Conservation (phyloP, 2,113 vertebrate species). For the Poeciliopsis prolifica region DNA sequence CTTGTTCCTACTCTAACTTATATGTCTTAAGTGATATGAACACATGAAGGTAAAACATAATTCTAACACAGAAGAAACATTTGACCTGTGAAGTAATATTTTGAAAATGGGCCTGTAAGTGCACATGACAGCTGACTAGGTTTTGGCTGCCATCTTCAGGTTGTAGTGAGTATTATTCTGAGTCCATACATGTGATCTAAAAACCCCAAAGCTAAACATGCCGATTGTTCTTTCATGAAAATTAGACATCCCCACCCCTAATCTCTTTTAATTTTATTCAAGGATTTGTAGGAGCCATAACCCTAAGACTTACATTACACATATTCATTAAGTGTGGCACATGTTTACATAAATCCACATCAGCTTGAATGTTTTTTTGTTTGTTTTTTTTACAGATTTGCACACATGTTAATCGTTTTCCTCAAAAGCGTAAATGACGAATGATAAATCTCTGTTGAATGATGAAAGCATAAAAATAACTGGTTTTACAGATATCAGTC, state of each 20-base stretch:
- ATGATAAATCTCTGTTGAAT: slow-evolving; percentile 2
- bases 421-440: slow-evolving; percentile 57
- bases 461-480: slow-evolving; percentile 9
- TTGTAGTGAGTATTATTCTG: slow-evolving; percentile 41
- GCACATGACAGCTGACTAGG: slow-evolving; percentile 64
- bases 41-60: slow-evolving; percentile 54
- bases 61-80: slow-evolving; percentile 49
- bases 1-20: slow-evolving; percentile 48
- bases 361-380: slow-evolving; percentile 13
- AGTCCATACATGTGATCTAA: slow-evolving; percentile 38
- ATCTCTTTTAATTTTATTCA: slow-evolving; percentile 71
- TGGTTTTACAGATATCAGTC: slow-evolving; percentile 39
- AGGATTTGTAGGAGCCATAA: slow-evolving; percentile 66
- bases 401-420: slow-evolving; percentile 47
- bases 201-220: slow-evolving; percentile 69
- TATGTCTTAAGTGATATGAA: slow-evolving; percentile 60
- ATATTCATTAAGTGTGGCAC: slow-evolving; percentile 49
- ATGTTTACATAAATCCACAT: slow-evolving; percentile 57
- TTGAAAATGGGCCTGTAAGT: slow-evolving; percentile 40
- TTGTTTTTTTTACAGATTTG: slow-evolving; percentile 44
- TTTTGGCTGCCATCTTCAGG: slow-evolving; percentile 86
- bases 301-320: slow-evolving; percentile 49
- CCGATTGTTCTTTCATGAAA: slow-evolving; percentile 72
- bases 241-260: slow-evolving; percentile 70
- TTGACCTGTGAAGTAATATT: slow-evolving; percentile 76